Evolutionary conservation across 2,113 vertebrate genomes (phyloP).

Genomic region (Jaculus jaculus): DNA sequence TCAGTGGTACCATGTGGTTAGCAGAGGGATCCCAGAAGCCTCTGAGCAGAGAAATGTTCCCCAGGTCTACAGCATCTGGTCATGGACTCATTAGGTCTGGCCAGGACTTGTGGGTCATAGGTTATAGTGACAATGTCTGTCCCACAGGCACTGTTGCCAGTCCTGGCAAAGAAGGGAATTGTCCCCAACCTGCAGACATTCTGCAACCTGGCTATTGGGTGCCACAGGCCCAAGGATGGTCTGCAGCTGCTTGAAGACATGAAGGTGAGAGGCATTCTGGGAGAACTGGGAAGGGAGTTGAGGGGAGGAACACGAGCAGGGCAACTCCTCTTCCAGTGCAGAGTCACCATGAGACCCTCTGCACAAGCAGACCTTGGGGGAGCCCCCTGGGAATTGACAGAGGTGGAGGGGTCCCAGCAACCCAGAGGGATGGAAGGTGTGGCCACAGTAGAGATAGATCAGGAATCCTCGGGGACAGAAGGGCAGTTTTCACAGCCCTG

Average conservation of each 20-base stretch:
- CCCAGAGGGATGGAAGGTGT: not conserved
- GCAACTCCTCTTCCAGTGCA: not conserved
- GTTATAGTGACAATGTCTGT: not conserved
- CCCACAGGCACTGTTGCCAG: conserved; percentile 87
- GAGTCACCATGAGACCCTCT: not conserved
- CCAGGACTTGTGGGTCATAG: not conserved
- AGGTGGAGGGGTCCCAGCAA: not conserved
- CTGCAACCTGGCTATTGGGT: conserved; percentile 91
- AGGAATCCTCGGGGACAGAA: not conserved
- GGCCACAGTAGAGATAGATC: not conserved
- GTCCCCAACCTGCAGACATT: conserved; percentile 90
- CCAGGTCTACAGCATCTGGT: not conserved
- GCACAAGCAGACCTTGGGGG: not conserved
- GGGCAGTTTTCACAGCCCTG: not conserved
- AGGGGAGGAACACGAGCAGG: no score
- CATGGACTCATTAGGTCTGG: not conserved
- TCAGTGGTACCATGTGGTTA: not conserved
- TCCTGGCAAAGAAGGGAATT: conserved; percentile 87
- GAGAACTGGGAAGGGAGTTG: not conserved
- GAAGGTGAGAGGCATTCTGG: conserved; percentile 86
- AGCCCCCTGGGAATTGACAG: not conserved
- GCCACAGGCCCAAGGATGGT: conserved; percentile 85
- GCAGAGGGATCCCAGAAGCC: not conserved
- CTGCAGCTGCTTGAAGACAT: conserved; percentile 92
- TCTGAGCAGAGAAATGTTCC: not conserved